These are phyloP conservation scores for Aphelocoma californica DNA, from an alignment of 2,797 vertebrate species.

Conservation along the genomic window DNA sequence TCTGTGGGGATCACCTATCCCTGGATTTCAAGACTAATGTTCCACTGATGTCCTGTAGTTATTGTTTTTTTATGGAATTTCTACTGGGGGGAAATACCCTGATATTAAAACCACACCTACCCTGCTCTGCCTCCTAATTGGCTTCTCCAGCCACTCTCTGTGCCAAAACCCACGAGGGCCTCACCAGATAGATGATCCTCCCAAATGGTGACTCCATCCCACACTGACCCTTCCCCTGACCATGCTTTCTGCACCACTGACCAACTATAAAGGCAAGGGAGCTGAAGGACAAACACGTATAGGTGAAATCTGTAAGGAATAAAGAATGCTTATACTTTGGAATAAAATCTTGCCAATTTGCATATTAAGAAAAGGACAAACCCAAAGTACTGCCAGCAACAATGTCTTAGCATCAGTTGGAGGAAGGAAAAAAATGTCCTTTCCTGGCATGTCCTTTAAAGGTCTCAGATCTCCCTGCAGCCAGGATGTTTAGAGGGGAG, in stretches of 20 bases:
- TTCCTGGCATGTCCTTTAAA: neutral
- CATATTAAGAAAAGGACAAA: neutral
- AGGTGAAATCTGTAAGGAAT: neutral
- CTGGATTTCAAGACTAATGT: neutral
- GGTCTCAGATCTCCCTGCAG: neutral
- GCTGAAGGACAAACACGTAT: neutral
- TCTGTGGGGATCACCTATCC: neutral
- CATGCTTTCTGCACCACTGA: neutral
- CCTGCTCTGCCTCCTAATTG: neutral
- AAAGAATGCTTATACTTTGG: neutral
- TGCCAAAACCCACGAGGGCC: neutral
- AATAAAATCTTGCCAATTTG: neutral
- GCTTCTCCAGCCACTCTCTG: neutral
- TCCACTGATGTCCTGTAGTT: neutral
- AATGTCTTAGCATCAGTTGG: neutral
- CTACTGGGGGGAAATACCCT: neutral
- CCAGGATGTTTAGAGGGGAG: neutral
- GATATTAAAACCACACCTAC: neutral
- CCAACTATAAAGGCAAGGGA: neutral
- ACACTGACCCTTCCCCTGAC: neutral
- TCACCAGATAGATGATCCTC: neutral
- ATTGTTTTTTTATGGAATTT: neutral
- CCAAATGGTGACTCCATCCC: neutral
- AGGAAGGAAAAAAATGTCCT: neutral
- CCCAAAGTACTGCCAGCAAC: neutral